Evolutionary conservation across 2,113 vertebrate species (phyloP).

Genomic region (Tragelaphus imberbis): DNA sequence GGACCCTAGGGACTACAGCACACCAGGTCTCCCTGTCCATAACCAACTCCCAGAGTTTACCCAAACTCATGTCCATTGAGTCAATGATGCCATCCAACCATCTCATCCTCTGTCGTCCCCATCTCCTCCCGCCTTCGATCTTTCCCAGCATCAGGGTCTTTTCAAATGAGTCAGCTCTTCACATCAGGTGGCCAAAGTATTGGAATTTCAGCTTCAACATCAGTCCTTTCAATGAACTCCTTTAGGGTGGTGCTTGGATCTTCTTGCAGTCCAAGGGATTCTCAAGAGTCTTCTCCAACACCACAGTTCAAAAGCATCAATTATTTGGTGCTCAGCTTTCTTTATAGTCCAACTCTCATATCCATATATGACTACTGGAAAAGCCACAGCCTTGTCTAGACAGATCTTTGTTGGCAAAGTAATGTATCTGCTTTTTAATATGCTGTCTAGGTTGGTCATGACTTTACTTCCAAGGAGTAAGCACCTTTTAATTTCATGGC

Average conservation of each 20-base stretch:
- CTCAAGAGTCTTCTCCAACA: neutral
- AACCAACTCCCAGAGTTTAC: neutral
- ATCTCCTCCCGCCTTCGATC: neutral
- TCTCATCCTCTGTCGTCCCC: neutral
- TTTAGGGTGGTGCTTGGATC: neutral
- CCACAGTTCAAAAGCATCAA: neutral
- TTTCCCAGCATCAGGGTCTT: neutral
- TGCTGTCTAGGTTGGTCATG: neutral
- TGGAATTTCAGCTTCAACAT: neutral
- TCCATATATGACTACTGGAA: neutral
- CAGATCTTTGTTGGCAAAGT: neutral
- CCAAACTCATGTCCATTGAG: neutral
- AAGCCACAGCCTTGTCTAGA: neutral
- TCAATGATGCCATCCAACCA: neutral
- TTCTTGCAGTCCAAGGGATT: neutral
- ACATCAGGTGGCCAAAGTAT: neutral
- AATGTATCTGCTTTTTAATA: neutral
- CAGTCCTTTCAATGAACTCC: neutral
- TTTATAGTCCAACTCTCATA: neutral
- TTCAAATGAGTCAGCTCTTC: neutral
- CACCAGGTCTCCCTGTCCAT: accelerated
- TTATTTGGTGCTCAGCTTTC: neutral
- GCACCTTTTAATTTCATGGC: neutral
- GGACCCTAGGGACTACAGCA: neutral
- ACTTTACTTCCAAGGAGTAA: neutral